Percentiles rank a stretch among this genome's conserved stretches.
phyloP scores from a whole-genome alignment of 2,797 vertebrate genomes.

The Neomorphus geoffroyi region DNA sequence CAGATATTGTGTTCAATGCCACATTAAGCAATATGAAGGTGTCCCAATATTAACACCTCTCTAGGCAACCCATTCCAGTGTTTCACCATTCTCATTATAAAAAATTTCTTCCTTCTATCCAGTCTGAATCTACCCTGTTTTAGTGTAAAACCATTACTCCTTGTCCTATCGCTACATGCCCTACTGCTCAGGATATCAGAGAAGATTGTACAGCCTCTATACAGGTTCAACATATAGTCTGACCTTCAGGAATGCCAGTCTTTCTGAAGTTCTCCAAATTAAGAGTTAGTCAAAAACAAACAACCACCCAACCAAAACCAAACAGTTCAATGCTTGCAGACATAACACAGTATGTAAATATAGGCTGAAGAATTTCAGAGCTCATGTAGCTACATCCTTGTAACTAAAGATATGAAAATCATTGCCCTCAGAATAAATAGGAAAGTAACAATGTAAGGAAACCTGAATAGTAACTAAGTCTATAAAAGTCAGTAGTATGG shows the following conservation, averaged over 20 bases:
- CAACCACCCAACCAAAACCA: no score
- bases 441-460: background rate
- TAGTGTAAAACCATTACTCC: background rate
- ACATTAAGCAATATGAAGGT: background rate
- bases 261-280: background rate
- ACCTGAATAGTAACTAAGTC: background rate
- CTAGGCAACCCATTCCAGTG: background rate
- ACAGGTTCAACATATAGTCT: background rate
- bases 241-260: background rate
- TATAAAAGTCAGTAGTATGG: background rate
- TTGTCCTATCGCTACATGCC: background rate
- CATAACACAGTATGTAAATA: fast-evolving
- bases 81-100: fast-evolving
- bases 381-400: background rate
- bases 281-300: background rate
- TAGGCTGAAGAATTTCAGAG: background rate
- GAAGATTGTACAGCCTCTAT: background rate
- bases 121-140: background rate
- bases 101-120: no score
- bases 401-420: background rate
- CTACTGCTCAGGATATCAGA: background rate
- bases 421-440: background rate
- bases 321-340: background rate
- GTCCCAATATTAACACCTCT: background rate
- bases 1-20: background rate